Evolutionary conservation across 1,140 invertebrate species (phyloP).

Genomic region (Diuraphis noxia): DNA sequence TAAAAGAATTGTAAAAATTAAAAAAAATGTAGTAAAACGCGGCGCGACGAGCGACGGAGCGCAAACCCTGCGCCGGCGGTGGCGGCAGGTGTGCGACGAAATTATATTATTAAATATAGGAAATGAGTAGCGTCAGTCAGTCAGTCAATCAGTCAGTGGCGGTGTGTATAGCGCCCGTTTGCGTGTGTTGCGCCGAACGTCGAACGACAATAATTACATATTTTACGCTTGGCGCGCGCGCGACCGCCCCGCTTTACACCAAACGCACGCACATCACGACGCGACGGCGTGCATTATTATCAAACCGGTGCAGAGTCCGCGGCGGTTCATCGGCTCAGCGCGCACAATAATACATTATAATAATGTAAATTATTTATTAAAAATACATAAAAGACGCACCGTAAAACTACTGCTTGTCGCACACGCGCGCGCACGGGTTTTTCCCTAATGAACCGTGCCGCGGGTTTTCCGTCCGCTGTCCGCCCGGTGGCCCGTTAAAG

Average conservation of each 20-base stretch:
- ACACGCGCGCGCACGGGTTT: slow-evolving; percentile 41
- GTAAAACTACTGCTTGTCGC: slow-evolving; percentile 17
- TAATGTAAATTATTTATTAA: neutral
- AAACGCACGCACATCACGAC: neutral
- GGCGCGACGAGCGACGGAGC: neutral
- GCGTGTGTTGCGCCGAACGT: neutral
- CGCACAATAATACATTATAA: neutral
- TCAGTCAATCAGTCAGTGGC: neutral
- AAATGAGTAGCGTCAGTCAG: neutral
- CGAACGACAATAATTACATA: slow-evolving; percentile 19
- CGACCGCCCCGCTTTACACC: neutral
- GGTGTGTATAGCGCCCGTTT: neutral
- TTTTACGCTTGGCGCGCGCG: slow-evolving; percentile 9
- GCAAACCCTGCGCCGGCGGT: neutral
- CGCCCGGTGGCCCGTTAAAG: slow-evolving; percentile 34
- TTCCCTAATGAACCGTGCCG: slow-evolving; percentile 45
- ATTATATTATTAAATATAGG: slow-evolving; percentile 12
- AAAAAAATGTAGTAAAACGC: neutral
- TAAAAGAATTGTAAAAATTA: too few species aligned
- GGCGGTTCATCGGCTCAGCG: slow-evolving; percentile 15
- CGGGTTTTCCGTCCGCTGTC: slow-evolving; percentile 26
- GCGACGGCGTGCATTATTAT: neutral
- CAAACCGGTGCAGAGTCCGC: neutral
- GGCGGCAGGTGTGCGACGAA: slow-evolving; percentile 4
- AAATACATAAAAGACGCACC: neutral